Conservation (phyloP, 2,888 invertebrate genomes). For the Macrophya annulata region DNA sequence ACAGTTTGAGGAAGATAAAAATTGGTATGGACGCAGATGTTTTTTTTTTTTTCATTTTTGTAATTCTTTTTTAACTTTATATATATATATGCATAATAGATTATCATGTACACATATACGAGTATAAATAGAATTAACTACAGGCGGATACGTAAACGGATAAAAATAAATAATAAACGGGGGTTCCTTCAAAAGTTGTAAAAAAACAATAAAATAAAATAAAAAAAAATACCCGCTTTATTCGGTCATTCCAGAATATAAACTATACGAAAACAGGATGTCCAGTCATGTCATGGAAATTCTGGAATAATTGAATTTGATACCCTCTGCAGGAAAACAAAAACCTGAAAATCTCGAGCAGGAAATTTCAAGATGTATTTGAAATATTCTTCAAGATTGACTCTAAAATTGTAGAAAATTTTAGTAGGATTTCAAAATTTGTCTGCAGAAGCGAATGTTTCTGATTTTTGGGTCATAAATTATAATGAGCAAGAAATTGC, state of each 20-base stretch:
- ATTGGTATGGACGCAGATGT: background rate
- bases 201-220: background rate
- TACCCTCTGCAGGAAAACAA: too few species aligned
- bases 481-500: too few species aligned
- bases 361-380: too few species aligned
- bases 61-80: background rate
- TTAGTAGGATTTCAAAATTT: too few species aligned
- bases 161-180: background rate
- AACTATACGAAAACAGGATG: background rate
- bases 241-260: background rate
- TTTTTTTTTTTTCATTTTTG: background rate
- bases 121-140: too few species aligned
- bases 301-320: too few species aligned
- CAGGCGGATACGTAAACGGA: too few species aligned
- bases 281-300: background rate
- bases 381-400: too few species aligned
- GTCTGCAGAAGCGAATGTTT: too few species aligned
- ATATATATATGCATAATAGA: background rate
- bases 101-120: background rate
- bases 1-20: constrained; percentile 10
- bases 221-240: background rate
- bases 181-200: background rate
- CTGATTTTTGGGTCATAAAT: too few species aligned
- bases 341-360: too few species aligned
- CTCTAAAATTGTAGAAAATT: too few species aligned